These are phyloP conservation scores for Crocuta crocuta DNA, from an alignment of 2,113 vertebrate genomes.

Conservation along the genomic window DNA sequence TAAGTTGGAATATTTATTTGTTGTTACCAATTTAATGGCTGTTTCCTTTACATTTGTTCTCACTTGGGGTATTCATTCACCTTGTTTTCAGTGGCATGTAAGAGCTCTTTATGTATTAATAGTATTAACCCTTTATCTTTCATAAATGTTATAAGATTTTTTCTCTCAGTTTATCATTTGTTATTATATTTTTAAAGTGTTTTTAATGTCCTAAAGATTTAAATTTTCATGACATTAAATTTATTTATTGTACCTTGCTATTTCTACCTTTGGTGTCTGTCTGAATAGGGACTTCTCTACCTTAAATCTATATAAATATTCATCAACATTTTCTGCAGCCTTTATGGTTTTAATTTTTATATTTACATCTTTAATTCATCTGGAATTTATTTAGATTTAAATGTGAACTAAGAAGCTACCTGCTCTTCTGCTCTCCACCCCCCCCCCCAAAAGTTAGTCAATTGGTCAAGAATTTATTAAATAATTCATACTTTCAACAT, in stretches of 20 bases:
- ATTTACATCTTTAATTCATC: not conserved
- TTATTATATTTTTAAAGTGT: not conserved
- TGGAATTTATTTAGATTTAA: slow-evolving; percentile 11
- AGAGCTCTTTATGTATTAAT: not conserved
- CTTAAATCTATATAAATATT: not conserved
- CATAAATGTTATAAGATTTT: not conserved
- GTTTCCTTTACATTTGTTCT: not conserved
- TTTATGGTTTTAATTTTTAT: not conserved
- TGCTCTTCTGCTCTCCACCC: not conserved
- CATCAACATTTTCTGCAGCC: not conserved
- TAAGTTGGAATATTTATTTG: not conserved
- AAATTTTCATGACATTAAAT: not conserved
- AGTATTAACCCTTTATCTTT: not conserved
- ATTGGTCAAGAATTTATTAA: not conserved
- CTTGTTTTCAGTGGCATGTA: not conserved
- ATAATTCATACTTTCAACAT: not conserved
- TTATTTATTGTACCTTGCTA: not conserved
- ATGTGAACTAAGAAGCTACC: not conserved
- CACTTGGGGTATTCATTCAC: not conserved
- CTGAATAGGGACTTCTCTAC: not conserved
- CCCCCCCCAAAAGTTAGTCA: not conserved
- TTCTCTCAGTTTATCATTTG: not conserved
- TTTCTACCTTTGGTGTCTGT: not conserved
- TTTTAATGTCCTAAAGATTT: not conserved
- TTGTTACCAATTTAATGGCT: not conserved